These are phyloP conservation scores for Lepidonotus clava DNA, from an alignment of 2,888 invertebrate species.

Conservation along the genomic window DNA sequence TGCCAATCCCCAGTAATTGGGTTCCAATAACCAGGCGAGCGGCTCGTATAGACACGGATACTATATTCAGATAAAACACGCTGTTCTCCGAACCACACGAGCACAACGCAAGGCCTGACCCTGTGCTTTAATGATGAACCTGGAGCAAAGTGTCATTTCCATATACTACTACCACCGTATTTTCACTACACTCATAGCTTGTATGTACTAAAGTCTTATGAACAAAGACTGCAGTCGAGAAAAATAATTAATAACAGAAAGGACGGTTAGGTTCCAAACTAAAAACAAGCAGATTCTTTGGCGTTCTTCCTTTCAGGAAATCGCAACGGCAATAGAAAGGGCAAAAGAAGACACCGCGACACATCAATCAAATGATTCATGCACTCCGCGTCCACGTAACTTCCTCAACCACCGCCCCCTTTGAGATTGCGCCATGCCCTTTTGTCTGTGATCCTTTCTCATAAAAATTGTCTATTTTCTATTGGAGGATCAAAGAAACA, in stretches of 20 bases:
- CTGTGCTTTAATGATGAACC: too few species aligned
- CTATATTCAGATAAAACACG: neutral
- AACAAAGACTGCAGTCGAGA: too few species aligned
- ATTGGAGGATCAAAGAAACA: neutral
- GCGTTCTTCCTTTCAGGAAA: too few species aligned
- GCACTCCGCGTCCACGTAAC: neutral
- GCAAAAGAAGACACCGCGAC: too few species aligned
- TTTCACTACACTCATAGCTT: too few species aligned
- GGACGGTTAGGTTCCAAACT: too few species aligned
- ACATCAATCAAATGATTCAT: constrained; percentile 15
- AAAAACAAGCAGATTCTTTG: too few species aligned
- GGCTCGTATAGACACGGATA: neutral
- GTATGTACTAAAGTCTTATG: too few species aligned
- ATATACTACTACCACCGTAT: neutral
- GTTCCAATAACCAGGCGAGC: neutral
- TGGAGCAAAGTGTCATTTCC: neutral
- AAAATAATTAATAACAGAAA: too few species aligned
- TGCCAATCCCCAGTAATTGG: constrained; percentile 22
- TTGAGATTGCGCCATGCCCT: constrained; percentile 16
- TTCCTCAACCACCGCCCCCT: neutral
- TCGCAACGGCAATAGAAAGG: too few species aligned
- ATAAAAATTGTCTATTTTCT: constrained; percentile 12
- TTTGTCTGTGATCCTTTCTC: constrained; percentile 12
- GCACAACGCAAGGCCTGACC: too few species aligned
- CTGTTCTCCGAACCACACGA: neutral